phyloP scores from a whole-genome alignment of 2,797 vertebrate species.

The Fistularia tabacaria region DNA sequence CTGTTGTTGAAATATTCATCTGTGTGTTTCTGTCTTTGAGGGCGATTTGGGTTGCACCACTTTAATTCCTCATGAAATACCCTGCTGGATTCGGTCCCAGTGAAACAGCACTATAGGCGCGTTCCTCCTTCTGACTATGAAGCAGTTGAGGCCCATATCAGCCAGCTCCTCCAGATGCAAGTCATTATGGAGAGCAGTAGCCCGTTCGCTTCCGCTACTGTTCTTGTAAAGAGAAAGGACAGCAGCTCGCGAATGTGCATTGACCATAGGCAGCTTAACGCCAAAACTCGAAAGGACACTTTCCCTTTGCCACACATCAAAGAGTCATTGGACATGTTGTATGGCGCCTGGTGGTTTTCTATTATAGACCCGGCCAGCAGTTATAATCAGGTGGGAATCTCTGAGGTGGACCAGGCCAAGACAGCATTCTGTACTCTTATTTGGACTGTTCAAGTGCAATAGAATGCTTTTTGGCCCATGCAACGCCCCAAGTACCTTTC shows the following conservation, averaged over 20 bases:
- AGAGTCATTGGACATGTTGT: not conserved
- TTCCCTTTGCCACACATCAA: not conserved
- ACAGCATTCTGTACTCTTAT: conserved; percentile 7
- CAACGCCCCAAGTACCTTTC: conserved; percentile 22
- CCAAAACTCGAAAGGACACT: not conserved
- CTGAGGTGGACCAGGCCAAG: not conserved
- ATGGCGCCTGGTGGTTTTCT: conserved; percentile 19
- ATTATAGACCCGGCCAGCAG: conserved; percentile 21
- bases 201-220: not conserved
- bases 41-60: conserved; percentile 8
- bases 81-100: conserved; percentile 3
- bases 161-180: not conserved
- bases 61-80: not conserved
- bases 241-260: not conserved
- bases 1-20: not conserved
- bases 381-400: conserved; percentile 13
- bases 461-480: conserved; percentile 9
- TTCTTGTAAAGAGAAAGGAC: not conserved
- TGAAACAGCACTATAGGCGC: not conserved
- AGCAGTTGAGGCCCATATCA: conserved; percentile 2
- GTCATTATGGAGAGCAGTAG: not conserved
- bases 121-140: conserved; percentile 15
- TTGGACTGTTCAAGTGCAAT: conserved; percentile 15
- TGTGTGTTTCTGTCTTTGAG: not conserved
- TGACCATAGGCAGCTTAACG: not conserved